Conservation (phyloP, 2,888 invertebrate species). For the Slavum lentiscoides region DNA sequence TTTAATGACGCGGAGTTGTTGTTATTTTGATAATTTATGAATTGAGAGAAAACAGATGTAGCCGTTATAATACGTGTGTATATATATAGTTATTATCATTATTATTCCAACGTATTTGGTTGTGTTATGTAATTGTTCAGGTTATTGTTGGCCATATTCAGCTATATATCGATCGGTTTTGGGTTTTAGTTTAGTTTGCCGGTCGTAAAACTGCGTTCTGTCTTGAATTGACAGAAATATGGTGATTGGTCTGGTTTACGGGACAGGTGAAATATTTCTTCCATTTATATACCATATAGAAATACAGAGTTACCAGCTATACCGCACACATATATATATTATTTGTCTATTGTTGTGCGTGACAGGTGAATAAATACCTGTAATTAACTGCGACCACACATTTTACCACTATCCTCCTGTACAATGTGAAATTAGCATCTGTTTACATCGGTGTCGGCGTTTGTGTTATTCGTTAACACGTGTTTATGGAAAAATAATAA, state of each 20-base stretch:
- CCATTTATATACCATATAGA: not conserved
- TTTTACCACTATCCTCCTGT: not conserved
- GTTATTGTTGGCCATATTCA: too few relatives aligned
- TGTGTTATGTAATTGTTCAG: too few relatives aligned
- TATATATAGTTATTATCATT: too few relatives aligned
- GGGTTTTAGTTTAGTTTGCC: not conserved
- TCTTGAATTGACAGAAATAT: not conserved
- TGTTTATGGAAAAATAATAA: constrained; percentile 22
- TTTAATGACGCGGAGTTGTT: too few relatives aligned
- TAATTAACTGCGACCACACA: constrained; percentile 27
- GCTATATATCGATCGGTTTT: not conserved
- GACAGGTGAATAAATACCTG: constrained; percentile 47
- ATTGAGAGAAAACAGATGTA: too few relatives aligned
- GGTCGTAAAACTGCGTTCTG: not conserved
- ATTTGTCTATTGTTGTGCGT: not conserved
- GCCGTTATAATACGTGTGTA: too few relatives aligned
- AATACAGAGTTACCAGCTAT: too few relatives aligned
- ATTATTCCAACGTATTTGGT: too few relatives aligned
- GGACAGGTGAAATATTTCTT: constrained; percentile 34
- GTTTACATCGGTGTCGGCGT: not conserved
- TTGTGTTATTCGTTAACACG: constrained; percentile 1
- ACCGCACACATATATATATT: not conserved
- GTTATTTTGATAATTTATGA: too few relatives aligned
- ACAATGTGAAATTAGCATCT: constrained; percentile 37
- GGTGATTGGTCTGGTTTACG: constrained; percentile 20